These are phyloP conservation scores for Calyptomena viridis DNA, from an alignment of 2,113 vertebrate species.

Conservation along the genomic window DNA sequence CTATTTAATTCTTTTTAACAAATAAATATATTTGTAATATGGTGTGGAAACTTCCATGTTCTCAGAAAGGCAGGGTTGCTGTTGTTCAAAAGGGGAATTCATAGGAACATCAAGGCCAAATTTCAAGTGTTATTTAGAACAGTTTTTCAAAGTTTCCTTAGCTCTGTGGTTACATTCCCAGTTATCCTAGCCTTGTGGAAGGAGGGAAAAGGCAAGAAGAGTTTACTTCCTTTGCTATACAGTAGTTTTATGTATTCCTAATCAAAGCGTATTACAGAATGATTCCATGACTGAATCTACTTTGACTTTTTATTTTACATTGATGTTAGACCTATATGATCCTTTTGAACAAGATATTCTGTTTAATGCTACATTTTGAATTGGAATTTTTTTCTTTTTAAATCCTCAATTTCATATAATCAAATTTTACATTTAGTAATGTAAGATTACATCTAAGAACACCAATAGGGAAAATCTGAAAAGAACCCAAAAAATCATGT, in stretches of 20 bases:
- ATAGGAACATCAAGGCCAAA: slow-evolving; percentile 27
- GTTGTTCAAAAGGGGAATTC: neutral
- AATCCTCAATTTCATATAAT: neutral
- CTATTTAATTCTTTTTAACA: neutral
- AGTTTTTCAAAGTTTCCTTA: slow-evolving; percentile 35
- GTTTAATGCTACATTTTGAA: neutral
- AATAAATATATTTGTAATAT: neutral
- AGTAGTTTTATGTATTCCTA: neutral
- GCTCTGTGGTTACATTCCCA: neutral
- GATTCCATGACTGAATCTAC: neutral
- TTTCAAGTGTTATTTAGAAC: slow-evolving; percentile 16
- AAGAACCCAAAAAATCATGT: neutral
- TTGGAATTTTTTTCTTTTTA: neutral
- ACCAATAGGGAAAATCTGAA: neutral
- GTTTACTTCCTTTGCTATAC: neutral
- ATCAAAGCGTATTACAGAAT: neutral
- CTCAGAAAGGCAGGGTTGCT: neutral
- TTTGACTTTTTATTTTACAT: neutral
- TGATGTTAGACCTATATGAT: neutral
- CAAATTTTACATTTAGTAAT: neutral
- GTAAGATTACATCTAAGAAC: neutral
- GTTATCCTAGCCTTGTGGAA: slow-evolving; percentile 5
- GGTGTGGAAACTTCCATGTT: neutral
- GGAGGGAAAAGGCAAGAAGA: neutral
- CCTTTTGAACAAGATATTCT: neutral